Conservation (phyloP, 2,797 vertebrate genomes). For the Catostomus latipinnis region DNA sequence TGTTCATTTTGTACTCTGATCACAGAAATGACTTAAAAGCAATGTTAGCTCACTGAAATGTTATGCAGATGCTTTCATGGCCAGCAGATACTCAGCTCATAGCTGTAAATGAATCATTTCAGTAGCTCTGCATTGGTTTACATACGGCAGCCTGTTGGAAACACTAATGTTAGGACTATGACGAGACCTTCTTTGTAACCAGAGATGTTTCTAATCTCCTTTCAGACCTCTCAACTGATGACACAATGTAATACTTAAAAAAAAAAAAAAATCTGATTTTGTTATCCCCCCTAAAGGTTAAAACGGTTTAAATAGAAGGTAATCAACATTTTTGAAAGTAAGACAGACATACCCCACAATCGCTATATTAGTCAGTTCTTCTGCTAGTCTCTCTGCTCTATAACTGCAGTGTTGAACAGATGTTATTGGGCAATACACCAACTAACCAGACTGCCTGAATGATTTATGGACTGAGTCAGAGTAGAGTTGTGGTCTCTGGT, state of each 20-base stretch:
- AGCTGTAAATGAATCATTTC: conserved; percentile 7
- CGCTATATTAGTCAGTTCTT: conserved; percentile 37
- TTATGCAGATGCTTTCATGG: conserved; percentile 26
- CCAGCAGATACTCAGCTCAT: conserved; percentile 19
- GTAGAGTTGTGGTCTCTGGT: conserved; percentile 15
- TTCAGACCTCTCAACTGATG: conserved; percentile 1
- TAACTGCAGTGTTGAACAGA: conserved; percentile 18
- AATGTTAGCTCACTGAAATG: conserved; percentile 29
- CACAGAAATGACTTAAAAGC: conserved; percentile 7
- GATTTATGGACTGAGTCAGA: conserved; percentile 12
- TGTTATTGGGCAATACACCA: conserved; percentile 7
- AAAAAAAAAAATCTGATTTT: conserved; percentile 4
- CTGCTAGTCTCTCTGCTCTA: conserved; percentile 4
- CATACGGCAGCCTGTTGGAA: conserved; percentile 12
- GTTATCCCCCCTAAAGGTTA: background rate
- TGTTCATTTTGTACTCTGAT: conserved; percentile 1
- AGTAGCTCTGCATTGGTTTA: conserved; percentile 3
- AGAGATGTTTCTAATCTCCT: background rate
- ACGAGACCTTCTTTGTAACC: background rate
- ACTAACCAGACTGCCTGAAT: conserved; percentile 3
- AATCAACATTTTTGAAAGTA: conserved; percentile 25
- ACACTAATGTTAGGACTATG: background rate
- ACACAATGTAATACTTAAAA: background rate
- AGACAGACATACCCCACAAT: background rate
- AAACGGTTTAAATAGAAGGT: conserved; percentile 10